These are phyloP conservation scores for Nasalis larvatus DNA, from an alignment of 2,113 vertebrate species.

Conservation along the genomic window DNA sequence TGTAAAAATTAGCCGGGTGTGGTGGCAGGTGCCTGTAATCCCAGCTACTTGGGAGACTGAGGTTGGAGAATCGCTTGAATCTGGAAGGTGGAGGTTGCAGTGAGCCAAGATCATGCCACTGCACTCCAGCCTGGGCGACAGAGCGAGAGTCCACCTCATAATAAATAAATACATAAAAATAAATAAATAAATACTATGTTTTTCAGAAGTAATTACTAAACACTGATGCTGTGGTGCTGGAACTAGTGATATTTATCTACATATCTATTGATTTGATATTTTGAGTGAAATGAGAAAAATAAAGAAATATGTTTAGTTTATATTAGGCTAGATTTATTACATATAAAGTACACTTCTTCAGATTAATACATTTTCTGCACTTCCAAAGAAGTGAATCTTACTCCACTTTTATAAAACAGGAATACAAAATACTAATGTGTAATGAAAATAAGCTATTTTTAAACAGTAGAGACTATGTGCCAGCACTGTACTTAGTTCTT, in stretches of 20 bases:
- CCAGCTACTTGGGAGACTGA: too few species aligned
- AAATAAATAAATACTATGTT: not conserved
- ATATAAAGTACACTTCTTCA: not conserved
- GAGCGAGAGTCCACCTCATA: too few species aligned
- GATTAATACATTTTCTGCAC: not conserved
- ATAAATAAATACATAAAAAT: too few species aligned
- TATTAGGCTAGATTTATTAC: not conserved
- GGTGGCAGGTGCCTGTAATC: too few species aligned
- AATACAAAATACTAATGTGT: not conserved
- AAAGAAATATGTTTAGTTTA: not conserved
- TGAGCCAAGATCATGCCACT: too few species aligned
- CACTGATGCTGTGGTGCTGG: not conserved
- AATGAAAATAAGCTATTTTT: not conserved
- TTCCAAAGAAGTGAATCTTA: not conserved
- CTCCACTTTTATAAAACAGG: not conserved
- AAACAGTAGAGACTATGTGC: not conserved
- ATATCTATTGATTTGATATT: not conserved
- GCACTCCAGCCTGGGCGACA: too few species aligned
- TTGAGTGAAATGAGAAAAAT: not conserved
- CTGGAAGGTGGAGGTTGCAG: too few species aligned
- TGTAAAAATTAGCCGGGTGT: too few species aligned
- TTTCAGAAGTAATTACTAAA: not conserved
- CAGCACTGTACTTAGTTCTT: not conserved
- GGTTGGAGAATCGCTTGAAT: too few species aligned
- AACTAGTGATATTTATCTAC: not conserved